phyloP scores from a whole-genome alignment of 2,797 vertebrate species.

The Esox lucius region DNA sequence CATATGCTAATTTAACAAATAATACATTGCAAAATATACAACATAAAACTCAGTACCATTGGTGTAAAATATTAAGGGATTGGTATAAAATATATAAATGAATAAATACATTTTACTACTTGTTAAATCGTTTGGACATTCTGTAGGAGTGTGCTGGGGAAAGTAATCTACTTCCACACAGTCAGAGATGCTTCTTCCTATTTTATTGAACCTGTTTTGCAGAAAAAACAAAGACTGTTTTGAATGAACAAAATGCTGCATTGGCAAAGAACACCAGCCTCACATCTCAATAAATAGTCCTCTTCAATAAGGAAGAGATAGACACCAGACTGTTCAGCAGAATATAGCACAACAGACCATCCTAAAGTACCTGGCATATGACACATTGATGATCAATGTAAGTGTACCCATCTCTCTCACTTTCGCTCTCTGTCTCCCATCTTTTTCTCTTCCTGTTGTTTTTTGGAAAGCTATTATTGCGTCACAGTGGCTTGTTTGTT shows the following conservation, averaged over 20 bases:
- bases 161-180: conserved; percentile 1
- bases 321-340: conserved; percentile 77
- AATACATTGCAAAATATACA: too few relatives aligned
- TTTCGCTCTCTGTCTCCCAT: neutral
- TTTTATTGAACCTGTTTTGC: conserved; percentile 84
- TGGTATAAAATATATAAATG: too few relatives aligned
- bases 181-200: conserved; percentile 56
- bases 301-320: conserved; percentile 81
- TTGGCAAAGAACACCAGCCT: conserved; percentile 54
- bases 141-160: conserved; percentile 4
- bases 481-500: neutral
- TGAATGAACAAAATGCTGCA: conserved; percentile 64
- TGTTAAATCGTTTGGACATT: too few relatives aligned
- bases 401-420: neutral
- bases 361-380: conserved; percentile 12
- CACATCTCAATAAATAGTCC: conserved; percentile 69
- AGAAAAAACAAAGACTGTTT: conserved; percentile 81
- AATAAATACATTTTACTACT: too few relatives aligned
- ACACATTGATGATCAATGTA: neutral
- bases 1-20: too few relatives aligned
- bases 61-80: too few relatives aligned
- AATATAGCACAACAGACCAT: conserved; percentile 67
- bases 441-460: neutral
- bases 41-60: too few relatives aligned
- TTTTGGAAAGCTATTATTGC: neutral